Percentiles rank a stretch among this genome's conserved stretches.
phyloP scores from a whole-genome alignment of 92 coral and sea anemone species.

The Porites divaricata region DNA sequence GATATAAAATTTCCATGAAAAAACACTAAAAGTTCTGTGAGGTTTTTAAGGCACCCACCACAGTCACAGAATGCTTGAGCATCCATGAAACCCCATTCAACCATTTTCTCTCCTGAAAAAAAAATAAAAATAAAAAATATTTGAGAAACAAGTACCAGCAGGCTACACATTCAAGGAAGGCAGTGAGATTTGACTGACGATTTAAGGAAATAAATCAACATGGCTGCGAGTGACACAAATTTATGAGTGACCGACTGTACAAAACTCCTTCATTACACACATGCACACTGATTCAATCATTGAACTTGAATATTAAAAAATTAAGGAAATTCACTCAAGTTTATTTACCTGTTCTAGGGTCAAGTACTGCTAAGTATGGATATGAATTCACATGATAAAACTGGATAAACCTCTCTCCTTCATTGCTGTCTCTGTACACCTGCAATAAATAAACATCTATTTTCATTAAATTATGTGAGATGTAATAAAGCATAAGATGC shows the following conservation, averaged over 20 bases:
- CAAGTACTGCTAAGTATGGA: conserved; percentile 88
- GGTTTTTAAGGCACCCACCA: conserved; percentile 61
- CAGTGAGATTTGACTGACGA: no score
- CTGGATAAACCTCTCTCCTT: conserved; percentile 95
- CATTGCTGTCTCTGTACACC: conserved; percentile 98
- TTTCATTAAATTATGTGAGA: background rate
- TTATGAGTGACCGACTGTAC: no score
- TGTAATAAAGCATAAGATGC: no score
- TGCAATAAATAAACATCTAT: conserved; percentile 10
- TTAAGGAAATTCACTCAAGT: background rate
- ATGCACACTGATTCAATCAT: no score
- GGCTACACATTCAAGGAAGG: no score
- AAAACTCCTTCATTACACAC: no score
- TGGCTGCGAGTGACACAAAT: no score
- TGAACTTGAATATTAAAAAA: no score
- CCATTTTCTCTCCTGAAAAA: conserved; percentile 89
- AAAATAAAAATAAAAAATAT: background rate
- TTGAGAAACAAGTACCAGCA: no score
- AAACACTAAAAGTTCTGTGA: no score
- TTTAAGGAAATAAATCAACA: no score
- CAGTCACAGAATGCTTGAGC: conserved; percentile 92
- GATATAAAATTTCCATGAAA: no score
- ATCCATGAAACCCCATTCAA: conserved; percentile 91
- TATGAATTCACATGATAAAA: conserved; percentile 91
- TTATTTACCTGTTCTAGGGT: conserved; percentile 93